These are phyloP conservation scores for Larimichthys crocea DNA, from an alignment of 2,113 vertebrate genomes.

Conservation along the genomic window DNA sequence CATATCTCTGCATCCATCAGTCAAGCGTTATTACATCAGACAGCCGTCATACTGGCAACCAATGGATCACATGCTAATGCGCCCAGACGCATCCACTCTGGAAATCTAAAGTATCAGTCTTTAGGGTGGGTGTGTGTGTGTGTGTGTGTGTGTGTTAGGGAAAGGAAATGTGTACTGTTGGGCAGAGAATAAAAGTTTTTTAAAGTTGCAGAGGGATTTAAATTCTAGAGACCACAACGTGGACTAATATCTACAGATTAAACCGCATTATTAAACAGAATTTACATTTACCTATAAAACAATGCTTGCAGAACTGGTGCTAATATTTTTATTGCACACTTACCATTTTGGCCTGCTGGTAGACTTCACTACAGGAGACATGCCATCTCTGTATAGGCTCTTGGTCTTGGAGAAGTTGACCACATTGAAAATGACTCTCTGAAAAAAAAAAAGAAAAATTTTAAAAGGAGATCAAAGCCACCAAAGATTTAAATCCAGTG, in stretches of 20 bases:
- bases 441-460: conserved; percentile 73
- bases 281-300: neutral
- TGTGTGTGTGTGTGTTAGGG: conserved; percentile 29
- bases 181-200: conserved; percentile 45
- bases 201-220: conserved; percentile 41
- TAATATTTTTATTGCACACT: conserved; percentile 11
- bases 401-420: conserved; percentile 99
- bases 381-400: conserved; percentile 98
- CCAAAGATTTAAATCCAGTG: neutral
- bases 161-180: conserved; percentile 27
- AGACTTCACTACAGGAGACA: conserved; percentile 98
- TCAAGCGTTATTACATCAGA: conserved; percentile 85
- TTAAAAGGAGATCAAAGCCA: neutral
- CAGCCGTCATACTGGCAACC: conserved; percentile 83
- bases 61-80: conserved; percentile 84
- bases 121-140: conserved; percentile 47
- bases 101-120: conserved; percentile 76
- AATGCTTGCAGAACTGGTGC: accelerated
- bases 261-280: neutral
- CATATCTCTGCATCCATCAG: conserved; percentile 79
- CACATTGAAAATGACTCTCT: conserved; percentile 98
- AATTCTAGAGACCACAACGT: neutral
- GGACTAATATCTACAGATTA: neutral
- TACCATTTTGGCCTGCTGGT: conserved; percentile 97
- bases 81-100: conserved; percentile 70